These are phyloP conservation scores for Thera britannica DNA, from an alignment of 2,888 invertebrate species.

Conservation along the genomic window DNA sequence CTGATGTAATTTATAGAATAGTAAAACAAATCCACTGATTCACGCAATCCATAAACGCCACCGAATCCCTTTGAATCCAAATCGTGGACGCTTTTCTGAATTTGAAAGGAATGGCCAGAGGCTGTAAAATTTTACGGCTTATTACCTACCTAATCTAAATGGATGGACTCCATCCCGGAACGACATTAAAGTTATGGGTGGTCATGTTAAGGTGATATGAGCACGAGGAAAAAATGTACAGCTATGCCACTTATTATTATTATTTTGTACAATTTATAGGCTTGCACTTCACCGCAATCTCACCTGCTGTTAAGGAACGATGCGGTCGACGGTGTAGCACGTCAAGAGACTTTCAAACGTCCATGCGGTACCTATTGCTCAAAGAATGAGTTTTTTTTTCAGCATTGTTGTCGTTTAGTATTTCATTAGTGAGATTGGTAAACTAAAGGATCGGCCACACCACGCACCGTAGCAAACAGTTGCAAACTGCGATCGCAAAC, in stretches of 20 bases:
- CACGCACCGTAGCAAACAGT: too few species aligned
- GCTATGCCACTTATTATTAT: constrained; percentile 1
- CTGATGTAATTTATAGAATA: too few species aligned
- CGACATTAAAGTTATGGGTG: constrained; percentile 43
- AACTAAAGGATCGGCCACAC: too few species aligned
- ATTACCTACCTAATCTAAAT: constrained; percentile 51
- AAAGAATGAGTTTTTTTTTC: too few species aligned
- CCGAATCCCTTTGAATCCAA: constrained; percentile 35
- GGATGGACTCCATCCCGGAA: constrained; percentile 44
- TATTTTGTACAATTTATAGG: background rate
- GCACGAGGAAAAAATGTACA: constrained; percentile 10
- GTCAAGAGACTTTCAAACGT: too few species aligned
- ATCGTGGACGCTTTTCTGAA: constrained; percentile 27
- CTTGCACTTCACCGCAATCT: too few species aligned
- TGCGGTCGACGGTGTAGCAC: too few species aligned
- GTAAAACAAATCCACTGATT: background rate
- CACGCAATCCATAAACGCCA: constrained; percentile 24
- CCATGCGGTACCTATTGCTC: too few species aligned
- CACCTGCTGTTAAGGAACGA: too few species aligned
- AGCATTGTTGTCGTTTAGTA: too few species aligned
- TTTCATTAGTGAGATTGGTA: too few species aligned
- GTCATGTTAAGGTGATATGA: constrained; percentile 27
- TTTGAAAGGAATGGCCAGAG: constrained; percentile 35
- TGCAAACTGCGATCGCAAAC: too few species aligned
- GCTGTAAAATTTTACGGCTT: constrained; percentile 49